These are phyloP conservation scores for Brenthis ino DNA, from an alignment of 2,888 invertebrate genomes.

Conservation along the genomic window DNA sequence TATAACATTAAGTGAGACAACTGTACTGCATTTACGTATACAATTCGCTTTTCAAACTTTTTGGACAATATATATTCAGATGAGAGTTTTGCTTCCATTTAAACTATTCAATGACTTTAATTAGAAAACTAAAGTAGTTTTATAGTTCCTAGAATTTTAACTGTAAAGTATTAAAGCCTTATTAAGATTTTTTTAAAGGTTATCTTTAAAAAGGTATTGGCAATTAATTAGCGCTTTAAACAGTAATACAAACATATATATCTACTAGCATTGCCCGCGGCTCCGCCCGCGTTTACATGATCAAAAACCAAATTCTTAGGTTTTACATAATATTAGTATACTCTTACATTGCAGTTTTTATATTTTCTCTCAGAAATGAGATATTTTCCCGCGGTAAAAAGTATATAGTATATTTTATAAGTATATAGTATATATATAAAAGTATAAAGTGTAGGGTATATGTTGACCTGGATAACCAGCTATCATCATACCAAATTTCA, in stretches of 20 bases:
- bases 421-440: too few relatives aligned
- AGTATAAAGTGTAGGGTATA: too few relatives aligned
- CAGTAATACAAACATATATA: not conserved
- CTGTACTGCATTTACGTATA: constrained; percentile 9
- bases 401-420: too few relatives aligned
- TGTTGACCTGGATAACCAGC: too few relatives aligned
- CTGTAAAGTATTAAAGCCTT: constrained; percentile 5
- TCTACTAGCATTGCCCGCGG: not conserved
- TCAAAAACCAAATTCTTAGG: too few relatives aligned
- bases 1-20: constrained; percentile 1
- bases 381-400: too few relatives aligned
- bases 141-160: constrained; percentile 13
- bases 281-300: too few relatives aligned
- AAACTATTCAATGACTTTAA: constrained; percentile 15
- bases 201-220: not conserved
- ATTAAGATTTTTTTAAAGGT: too few relatives aligned
- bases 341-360: too few relatives aligned
- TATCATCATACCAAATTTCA: too few relatives aligned
- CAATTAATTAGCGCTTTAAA: constrained; percentile 44
- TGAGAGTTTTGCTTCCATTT: constrained; percentile 20
- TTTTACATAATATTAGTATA: too few relatives aligned
- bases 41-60: constrained; percentile 14
- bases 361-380: too few relatives aligned
- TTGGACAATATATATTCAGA: constrained; percentile 22
- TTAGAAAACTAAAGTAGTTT: constrained; percentile 20